A percentile compares a stretch with the other conserved stretches of the same genome.
These are phyloP conservation scores for Orchestia grillus DNA, from an alignment of 1,140 invertebrate species.

Conservation along the genomic window DNA sequence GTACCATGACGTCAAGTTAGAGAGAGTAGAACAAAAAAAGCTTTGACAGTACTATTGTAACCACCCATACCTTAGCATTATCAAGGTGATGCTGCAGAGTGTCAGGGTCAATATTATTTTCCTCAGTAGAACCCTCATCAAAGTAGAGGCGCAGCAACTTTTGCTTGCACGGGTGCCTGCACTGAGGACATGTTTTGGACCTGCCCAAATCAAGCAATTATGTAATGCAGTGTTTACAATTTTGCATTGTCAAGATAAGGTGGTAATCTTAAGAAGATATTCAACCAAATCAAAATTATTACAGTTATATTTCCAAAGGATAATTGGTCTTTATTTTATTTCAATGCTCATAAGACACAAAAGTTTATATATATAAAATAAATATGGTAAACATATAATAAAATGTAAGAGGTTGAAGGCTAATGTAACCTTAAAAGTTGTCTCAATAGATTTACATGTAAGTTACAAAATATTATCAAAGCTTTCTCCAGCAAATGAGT, in stretches of 20 bases:
- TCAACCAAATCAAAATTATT: neutral
- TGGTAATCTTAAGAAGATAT: neutral
- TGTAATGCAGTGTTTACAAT: neutral
- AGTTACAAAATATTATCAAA: too few relatives aligned
- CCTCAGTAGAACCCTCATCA: neutral
- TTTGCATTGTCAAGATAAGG: neutral
- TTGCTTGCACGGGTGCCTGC: neutral
- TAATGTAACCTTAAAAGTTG: too few relatives aligned
- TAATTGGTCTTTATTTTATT: neutral
- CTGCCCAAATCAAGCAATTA: slow-evolving; percentile 67
- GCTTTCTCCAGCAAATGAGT: neutral
- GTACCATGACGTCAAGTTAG: too few relatives aligned
- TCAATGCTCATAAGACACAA: neutral
- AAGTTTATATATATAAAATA: neutral
- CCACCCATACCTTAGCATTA: neutral
- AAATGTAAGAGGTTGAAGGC: neutral
- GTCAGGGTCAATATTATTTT: neutral
- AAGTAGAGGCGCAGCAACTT: neutral
- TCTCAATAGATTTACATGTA: too few relatives aligned
- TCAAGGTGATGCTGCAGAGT: neutral
- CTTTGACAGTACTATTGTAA: neutral
- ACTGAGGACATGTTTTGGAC: slow-evolving; percentile 43
- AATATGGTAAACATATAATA: neutral
- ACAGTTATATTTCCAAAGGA: neutral
- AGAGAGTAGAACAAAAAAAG: too few relatives aligned